Percentiles rank a stretch among this genome's conserved stretches.
These are phyloP conservation scores for Drosophila flavopinicola DNA, from an alignment of 2,888 invertebrate genomes.

Conservation along the genomic window DNA sequence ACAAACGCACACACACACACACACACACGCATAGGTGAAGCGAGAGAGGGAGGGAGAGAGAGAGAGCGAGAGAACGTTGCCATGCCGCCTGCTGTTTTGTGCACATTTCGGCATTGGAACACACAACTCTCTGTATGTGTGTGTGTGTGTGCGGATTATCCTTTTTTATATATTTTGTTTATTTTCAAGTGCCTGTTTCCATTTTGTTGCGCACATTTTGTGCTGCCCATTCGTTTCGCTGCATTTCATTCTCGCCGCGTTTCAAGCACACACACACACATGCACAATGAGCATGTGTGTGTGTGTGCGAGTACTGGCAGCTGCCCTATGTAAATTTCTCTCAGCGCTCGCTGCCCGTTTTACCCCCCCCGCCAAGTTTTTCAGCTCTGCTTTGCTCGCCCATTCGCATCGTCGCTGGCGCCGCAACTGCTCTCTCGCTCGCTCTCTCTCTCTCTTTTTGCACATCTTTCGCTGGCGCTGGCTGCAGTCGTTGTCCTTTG, in stretches of 20 bases:
- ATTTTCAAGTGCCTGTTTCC: constrained; percentile 68
- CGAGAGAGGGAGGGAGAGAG: constrained; percentile 7
- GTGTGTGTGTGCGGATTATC: constrained; percentile 60
- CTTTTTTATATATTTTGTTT: constrained; percentile 78
- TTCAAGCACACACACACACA: too few relatives aligned
- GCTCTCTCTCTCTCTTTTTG: constrained; percentile 21
- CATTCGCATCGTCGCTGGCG: constrained; percentile 61
- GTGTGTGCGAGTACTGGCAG: constrained; percentile 37
- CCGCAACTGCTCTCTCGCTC: constrained; percentile 34
- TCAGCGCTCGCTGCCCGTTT: constrained; percentile 21
- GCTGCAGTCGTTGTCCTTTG: constrained; percentile 77
- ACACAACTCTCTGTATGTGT: constrained; percentile 11
- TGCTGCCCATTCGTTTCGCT: constrained; percentile 74
- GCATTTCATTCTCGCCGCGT: constrained; percentile 76
- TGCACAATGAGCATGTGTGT: constrained; percentile 4
- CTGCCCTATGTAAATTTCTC: constrained; percentile 57
- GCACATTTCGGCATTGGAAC: constrained; percentile 58
- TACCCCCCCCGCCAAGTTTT: constrained; percentile 42
- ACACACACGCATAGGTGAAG: constrained; percentile 3
- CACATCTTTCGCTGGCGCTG: constrained; percentile 49
- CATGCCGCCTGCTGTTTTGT: constrained; percentile 66
- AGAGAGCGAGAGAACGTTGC: constrained; percentile 32
- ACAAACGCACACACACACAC: constrained; percentile 21
- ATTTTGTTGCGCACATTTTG: constrained; percentile 68
- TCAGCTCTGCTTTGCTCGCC: constrained; percentile 50